phyloP scores from a whole-genome alignment of 2,113 vertebrate genomes.

The Paraplagusia blochii region DNA sequence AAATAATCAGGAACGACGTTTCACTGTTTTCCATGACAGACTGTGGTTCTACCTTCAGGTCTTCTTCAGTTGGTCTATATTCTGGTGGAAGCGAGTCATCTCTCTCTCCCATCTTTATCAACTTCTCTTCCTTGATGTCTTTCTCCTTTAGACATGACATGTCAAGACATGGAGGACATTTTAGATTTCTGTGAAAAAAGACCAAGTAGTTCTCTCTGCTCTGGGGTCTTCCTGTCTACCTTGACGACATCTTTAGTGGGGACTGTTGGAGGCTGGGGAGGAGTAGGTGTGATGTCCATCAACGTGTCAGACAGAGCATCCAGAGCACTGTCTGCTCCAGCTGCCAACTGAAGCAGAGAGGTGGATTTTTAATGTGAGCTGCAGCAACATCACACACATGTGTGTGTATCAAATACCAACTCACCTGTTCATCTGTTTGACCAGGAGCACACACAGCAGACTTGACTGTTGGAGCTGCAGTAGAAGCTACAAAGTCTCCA shows the following conservation, averaged over 20 bases:
- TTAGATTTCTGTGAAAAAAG: too few species aligned
- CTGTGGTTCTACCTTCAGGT: slow-evolving; percentile 57
- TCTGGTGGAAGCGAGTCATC: slow-evolving; percentile 74
- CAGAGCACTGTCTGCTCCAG: slow-evolving; percentile 53
- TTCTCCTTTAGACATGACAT: slow-evolving; percentile 66
- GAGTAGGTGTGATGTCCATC: slow-evolving; percentile 51
- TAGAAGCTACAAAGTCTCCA: slow-evolving; percentile 56
- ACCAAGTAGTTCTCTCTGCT: too few species aligned
- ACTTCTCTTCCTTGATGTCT: slow-evolving; percentile 54
- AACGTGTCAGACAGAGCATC: slow-evolving; percentile 74
- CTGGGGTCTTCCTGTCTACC: slow-evolving; percentile 38
- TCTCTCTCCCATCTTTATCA: slow-evolving; percentile 73
- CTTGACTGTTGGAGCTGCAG: slow-evolving; percentile 59
- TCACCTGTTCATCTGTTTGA: slow-evolving; percentile 44
- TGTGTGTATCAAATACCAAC: too few species aligned
- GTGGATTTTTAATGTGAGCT: too few species aligned
- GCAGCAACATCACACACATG: too few species aligned
- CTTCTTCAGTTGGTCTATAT: slow-evolving; percentile 63
- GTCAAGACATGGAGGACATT: neutral
- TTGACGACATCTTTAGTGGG: slow-evolving; percentile 61
- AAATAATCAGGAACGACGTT: too few species aligned
- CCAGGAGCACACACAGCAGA: slow-evolving; percentile 39
- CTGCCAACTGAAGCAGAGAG: slow-evolving; percentile 49
- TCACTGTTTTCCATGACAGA: too few species aligned
- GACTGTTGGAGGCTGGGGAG: slow-evolving; percentile 48